These are phyloP conservation scores for Axea sp. DNA, from an alignment of 2,888 invertebrate genomes.

Conservation along the genomic window DNA sequence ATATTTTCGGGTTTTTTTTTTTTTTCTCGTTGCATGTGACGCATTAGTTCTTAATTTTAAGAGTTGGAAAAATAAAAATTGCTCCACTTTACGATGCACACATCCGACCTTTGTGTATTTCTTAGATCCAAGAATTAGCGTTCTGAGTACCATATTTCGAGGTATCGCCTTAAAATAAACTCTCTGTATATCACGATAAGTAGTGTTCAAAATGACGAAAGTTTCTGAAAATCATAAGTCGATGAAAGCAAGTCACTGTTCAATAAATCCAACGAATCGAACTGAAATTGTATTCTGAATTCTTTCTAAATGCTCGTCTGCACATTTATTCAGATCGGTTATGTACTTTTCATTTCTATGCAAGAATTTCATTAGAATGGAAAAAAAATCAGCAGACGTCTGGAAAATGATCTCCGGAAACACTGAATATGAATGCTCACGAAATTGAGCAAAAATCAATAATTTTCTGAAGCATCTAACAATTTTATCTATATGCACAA, in stretches of 20 bases:
- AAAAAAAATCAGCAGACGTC: constrained; percentile 39
- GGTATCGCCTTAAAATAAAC: too few species aligned
- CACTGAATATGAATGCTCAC: constrained; percentile 48
- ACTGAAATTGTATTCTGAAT: constrained; percentile 19
- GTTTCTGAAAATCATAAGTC: too few species aligned
- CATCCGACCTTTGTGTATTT: too few species aligned
- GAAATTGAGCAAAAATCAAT: constrained; percentile 43
- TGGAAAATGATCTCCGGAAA: constrained; percentile 19
- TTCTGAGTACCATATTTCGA: too few species aligned
- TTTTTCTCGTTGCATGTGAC: too few species aligned
- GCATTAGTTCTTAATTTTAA: too few species aligned
- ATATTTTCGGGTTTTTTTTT: too few species aligned
- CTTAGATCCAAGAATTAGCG: too few species aligned
- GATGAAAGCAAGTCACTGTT: neutral
- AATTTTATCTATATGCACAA: constrained; percentile 53
- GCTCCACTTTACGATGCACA: too few species aligned
- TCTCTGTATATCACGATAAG: too few species aligned
- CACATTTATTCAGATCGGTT: constrained; percentile 18
- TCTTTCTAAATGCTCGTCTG: constrained; percentile 9
- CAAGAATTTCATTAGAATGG: constrained; percentile 40
- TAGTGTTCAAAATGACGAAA: too few species aligned
- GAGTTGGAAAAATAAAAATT: too few species aligned
- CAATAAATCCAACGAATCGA: constrained; percentile 15
- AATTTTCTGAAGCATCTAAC: constrained; percentile 51
- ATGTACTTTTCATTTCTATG: constrained; percentile 40